Percentiles rank a stretch among this genome's conserved stretches.
Conservation (phyloP, 1,140 invertebrate species). For the Caenorhabditis remanei region DNA sequence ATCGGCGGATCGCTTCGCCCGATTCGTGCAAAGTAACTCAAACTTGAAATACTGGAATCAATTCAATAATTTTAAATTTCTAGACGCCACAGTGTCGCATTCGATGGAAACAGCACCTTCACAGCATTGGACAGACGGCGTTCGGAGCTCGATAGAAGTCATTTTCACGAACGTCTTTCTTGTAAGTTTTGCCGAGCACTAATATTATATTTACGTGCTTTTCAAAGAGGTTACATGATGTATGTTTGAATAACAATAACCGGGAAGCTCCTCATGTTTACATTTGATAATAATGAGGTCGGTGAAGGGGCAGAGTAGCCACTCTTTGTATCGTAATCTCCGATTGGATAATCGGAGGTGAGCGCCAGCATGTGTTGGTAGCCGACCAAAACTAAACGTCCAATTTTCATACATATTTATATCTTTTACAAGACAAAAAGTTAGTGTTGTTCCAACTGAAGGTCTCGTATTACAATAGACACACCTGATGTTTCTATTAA, state of each 20-base stretch:
- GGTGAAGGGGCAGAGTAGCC: not conserved
- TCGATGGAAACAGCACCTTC: conserved; percentile 11
- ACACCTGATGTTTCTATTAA: conserved; percentile 9
- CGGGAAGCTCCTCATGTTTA: conserved; percentile 26
- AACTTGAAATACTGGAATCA: not conserved
- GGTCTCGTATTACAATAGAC: not conserved
- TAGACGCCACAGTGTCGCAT: conserved; percentile 13
- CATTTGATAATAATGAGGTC: conserved; percentile 3
- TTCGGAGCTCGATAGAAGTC: not conserved
- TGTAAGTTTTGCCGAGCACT: not conserved
- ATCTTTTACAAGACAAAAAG: not conserved
- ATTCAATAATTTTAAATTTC: not conserved
- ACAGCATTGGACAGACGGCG: not conserved
- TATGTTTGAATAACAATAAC: conserved; percentile 3
- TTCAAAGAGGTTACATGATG: conserved; percentile 7
- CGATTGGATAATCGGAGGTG: not conserved
- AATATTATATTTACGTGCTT: too few relatives aligned
- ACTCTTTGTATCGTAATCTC: conserved; percentile 43
- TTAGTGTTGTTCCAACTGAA: not conserved
- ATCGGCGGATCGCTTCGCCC: conserved; percentile 25
- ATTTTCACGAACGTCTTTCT: not conserved
- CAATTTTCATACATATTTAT: not conserved
- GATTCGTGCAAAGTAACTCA: not conserved
- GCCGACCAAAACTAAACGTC: not conserved
- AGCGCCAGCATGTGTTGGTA: not conserved